Evolutionary conservation across 2,113 vertebrate genomes (phyloP).

Genomic region (Marcusenius ussheri): DNA sequence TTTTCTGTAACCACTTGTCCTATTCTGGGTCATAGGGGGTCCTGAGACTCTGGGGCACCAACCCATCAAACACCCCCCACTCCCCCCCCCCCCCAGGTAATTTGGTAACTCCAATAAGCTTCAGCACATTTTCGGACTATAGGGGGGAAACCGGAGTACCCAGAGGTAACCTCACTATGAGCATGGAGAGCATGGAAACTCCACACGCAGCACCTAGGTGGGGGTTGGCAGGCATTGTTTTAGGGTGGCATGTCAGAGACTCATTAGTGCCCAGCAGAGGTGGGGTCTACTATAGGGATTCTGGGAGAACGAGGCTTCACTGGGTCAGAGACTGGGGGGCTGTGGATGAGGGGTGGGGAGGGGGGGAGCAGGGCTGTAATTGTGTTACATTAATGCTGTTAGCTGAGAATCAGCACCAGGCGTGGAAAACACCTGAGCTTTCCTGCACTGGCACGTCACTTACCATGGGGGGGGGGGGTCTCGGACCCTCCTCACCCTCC

Average conservation of each 20-base stretch:
- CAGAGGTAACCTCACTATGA: no score
- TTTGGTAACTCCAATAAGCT: no score
- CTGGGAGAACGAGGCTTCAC: not conserved
- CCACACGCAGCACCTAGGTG: no score
- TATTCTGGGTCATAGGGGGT: no score
- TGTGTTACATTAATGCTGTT: constrained; percentile 29
- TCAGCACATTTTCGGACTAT: no score
- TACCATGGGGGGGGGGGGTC: not conserved
- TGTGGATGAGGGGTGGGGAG: not conserved
- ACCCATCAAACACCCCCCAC: no score
- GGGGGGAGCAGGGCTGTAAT: constrained; percentile 11
- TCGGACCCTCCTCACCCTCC: not conserved
- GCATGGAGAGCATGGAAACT: no score
- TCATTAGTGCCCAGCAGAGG: not conserved
- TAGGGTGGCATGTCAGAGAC: not conserved
- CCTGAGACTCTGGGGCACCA: no score
- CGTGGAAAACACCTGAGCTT: constrained; percentile 12
- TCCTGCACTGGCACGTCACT: constrained; percentile 8
- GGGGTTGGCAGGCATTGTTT: not conserved
- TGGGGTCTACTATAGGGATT: not conserved
- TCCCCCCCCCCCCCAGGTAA: no score
- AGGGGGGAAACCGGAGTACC: no score
- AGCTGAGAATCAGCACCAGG: constrained; percentile 17
- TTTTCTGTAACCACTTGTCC: no score
- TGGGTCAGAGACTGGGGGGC: not conserved